phyloP scores from a whole-genome alignment of 2,888 invertebrate species.

The Cheilosia impressa region DNA sequence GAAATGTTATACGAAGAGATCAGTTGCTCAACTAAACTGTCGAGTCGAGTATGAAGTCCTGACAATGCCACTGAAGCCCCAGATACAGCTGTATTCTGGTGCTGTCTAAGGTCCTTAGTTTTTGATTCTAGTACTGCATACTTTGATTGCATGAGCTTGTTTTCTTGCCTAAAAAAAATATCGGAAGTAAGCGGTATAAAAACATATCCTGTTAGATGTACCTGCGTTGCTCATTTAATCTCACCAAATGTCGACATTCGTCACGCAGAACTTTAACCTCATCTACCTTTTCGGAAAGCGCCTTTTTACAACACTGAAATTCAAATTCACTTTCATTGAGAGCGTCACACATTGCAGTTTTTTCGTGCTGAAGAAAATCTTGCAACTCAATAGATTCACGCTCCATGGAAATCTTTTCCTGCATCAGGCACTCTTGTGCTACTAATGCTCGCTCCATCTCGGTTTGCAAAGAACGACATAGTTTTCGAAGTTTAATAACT shows the following conservation, averaged over 20 bases:
- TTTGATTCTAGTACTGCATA: conserved; percentile 87
- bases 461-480: conserved; percentile 89
- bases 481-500: conserved; percentile 88
- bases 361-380: conserved; percentile 94
- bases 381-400: conserved; percentile 92
- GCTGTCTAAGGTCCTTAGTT: conserved; percentile 87
- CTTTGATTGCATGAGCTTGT: conserved; percentile 87
- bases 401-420: conserved; percentile 91
- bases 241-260: conserved; percentile 91
- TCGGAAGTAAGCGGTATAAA: background rate
- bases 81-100: conserved; percentile 89
- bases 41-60: conserved; percentile 88
- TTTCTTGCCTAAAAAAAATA: conserved; percentile 85
- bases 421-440: conserved; percentile 87
- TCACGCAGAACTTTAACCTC: conserved; percentile 88
- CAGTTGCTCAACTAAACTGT: conserved; percentile 89
- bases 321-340: conserved; percentile 89
- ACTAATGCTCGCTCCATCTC: conserved; percentile 88
- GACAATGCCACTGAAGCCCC: conserved; percentile 88
- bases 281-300: conserved; percentile 84
- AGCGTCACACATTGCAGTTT: conserved; percentile 90
- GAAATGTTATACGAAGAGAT: conserved; percentile 90
- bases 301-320: conserved; percentile 80
- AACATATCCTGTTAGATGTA: conserved; percentile 79
- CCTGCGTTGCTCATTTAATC: conserved; percentile 92